A percentile compares a stretch with the other conserved stretches of the same genome.
Conservation (phyloP, 2,113 vertebrate species). For the Thomomys bottae region DNA sequence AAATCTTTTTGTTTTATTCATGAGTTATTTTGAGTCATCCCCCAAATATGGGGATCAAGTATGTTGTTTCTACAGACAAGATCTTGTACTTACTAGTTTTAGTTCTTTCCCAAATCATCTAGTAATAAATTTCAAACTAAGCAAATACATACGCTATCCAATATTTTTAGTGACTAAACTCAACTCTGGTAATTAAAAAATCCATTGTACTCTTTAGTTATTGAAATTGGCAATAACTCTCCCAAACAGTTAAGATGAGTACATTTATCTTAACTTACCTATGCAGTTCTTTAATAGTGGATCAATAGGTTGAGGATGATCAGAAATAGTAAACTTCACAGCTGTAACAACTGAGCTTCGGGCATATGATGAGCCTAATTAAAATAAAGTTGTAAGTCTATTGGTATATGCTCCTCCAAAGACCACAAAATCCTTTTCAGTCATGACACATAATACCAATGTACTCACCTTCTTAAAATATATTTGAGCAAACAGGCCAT, state of each 20-base stretch:
- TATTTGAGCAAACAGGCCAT: not conserved
- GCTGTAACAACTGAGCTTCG: constrained; percentile 98
- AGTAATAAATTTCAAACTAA: constrained; percentile 27
- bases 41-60: not conserved
- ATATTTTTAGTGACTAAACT: constrained; percentile 33
- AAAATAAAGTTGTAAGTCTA: constrained; percentile 55
- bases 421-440: not conserved
- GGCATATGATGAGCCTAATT: constrained; percentile 95
- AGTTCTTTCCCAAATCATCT: constrained; percentile 50
- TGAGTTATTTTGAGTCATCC: not conserved
- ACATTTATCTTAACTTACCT: constrained; percentile 85
- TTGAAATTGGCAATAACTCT: not conserved
- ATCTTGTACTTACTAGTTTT: constrained; percentile 12
- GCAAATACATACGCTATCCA: not conserved
- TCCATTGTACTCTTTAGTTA: not conserved
- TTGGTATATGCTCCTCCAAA: constrained; percentile 5
- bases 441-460: constrained; percentile 17
- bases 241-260: not conserved
- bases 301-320: constrained; percentile 98
- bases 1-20: not conserved
- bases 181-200: not conserved
- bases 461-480: constrained; percentile 6
- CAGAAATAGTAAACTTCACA: constrained; percentile 99
- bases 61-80: not conserved
- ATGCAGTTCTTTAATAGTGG: constrained; percentile 98